Conservation (phyloP, 92 coral and sea anemone species). For the Porites lobata region DNA sequence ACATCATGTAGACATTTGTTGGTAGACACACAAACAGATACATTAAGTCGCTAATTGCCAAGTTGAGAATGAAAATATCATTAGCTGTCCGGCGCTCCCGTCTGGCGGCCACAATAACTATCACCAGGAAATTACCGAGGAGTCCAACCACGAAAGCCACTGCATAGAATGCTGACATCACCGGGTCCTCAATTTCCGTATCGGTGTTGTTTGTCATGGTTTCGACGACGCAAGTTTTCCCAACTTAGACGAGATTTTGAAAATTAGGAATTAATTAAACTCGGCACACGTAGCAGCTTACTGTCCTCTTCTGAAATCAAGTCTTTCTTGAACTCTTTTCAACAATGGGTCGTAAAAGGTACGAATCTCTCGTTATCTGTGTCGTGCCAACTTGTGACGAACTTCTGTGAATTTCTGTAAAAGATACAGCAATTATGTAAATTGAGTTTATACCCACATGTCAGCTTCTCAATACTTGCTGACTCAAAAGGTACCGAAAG, state of each 20-base stretch:
- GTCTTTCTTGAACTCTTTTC: background rate
- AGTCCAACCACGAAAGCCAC: slow-evolving; percentile 86
- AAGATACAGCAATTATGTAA: slow-evolving; percentile 11
- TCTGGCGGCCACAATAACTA: slow-evolving; percentile 87
- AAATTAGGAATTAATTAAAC: background rate
- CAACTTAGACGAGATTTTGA: background rate
- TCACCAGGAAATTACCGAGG: slow-evolving; percentile 86
- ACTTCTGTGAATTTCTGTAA: slow-evolving; percentile 8
- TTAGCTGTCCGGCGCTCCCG: slow-evolving; percentile 90
- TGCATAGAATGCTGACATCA: slow-evolving; percentile 84
- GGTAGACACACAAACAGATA: slow-evolving; percentile 91
- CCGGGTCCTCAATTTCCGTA: slow-evolving; percentile 59
- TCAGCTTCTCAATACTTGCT: background rate
- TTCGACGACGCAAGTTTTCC: background rate
- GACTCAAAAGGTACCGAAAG: background rate
- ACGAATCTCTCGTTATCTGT: background rate
- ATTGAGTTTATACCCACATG: slow-evolving; percentile 16
- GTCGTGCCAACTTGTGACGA: background rate
- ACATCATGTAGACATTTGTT: slow-evolving; percentile 78
- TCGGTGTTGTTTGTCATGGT: slow-evolving; percentile 31
- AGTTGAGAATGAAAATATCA: slow-evolving; percentile 90
- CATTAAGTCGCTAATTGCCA: slow-evolving; percentile 89
- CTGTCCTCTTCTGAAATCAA: background rate
- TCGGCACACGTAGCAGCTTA: background rate
- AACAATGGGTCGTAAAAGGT: background rate